Base-by-base conservation (phyloP, 2,797 vertebrate species). In the Brachyalestes nurse region DNA sequence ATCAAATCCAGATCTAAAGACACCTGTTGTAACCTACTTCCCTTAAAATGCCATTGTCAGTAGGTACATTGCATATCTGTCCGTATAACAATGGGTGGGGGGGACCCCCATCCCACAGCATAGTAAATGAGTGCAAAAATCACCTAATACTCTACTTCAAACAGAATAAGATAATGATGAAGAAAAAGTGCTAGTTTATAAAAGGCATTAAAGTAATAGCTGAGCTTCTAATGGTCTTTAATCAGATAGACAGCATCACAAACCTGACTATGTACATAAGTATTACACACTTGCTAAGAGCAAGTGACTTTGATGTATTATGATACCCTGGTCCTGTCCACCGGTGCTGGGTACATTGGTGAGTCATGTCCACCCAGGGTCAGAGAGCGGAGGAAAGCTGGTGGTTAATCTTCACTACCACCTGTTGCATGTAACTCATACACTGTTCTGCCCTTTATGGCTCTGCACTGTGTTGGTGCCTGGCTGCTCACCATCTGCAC, bases 381-480 rank as follows among this genome's bases (percentile, higher is more conserved):
- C 23, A 51, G 45, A 21, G 34, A 40, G 13, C 60, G 12, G 19
- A 12, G 16, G 28, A 75, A 51, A 58, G 62, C 64, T 61, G 40
- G 72, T 57, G 66, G 38, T 69, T 49, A 57, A 40, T 69, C 47
- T 72, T 80, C 57, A 84, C 90, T 93, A 93, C 82, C 96, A 95
- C 17, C 92, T 86, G 28, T 92, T 87, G 0, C 92, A 92, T 40
- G 90, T 75, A 85, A 73, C 86, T 80, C 93, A 93, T 77, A 87
- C 72, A 0, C 40, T 83, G 72, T 95, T 94, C 12, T 95, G 93
- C 72, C 95, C 94, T 72, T 95, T 91, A 86, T 95, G 96, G 87
- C 97, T 96, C 67, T 94, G 90, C 64, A 95, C 93, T 0, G 89
- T 93, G 45, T 95, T 95, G 0, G 95, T 94, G 0, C 95, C 95